A percentile compares a stretch with the other conserved stretches of the same genome.
phyloP scores from a whole-genome alignment of 2,888 invertebrate species.

The Coenonympha glycerion region DNA sequence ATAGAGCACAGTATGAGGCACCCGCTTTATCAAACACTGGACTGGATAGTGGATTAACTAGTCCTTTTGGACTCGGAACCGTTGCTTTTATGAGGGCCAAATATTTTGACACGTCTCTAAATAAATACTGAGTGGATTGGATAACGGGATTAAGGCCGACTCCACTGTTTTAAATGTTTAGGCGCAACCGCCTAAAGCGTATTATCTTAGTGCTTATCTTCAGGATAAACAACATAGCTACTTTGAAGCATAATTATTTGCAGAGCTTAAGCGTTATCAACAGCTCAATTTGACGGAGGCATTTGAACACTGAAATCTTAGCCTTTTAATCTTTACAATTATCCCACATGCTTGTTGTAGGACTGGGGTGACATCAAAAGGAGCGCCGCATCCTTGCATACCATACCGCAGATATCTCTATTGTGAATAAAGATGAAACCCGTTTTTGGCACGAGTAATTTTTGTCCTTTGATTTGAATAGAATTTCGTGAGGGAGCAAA shows the following conservation, averaged over 20 bases:
- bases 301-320: constrained; percentile 21
- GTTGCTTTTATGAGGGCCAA: constrained; percentile 56
- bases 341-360: constrained; percentile 28
- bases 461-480: not conserved
- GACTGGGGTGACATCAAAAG: constrained; percentile 37
- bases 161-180: constrained; percentile 31
- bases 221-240: constrained; percentile 22
- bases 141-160: constrained; percentile 53
- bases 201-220: constrained; percentile 32
- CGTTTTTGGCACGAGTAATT: constrained; percentile 1
- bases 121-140: constrained; percentile 52
- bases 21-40: constrained; percentile 72
- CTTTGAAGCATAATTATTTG: constrained; percentile 20
- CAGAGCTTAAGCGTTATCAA: constrained; percentile 21
- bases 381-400: constrained; percentile 28
- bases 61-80: constrained; percentile 51
- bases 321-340: constrained; percentile 22
- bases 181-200: constrained; percentile 40
- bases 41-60: too few relatives aligned
- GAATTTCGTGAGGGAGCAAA: not conserved
- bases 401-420: constrained; percentile 12
- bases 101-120: constrained; percentile 66
- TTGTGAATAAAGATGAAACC: constrained; percentile 2
- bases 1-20: constrained; percentile 56
- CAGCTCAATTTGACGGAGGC: constrained; percentile 26